Evolutionary conservation across 2,113 vertebrate species (phyloP).

Genomic region (Alligator sinensis): DNA sequence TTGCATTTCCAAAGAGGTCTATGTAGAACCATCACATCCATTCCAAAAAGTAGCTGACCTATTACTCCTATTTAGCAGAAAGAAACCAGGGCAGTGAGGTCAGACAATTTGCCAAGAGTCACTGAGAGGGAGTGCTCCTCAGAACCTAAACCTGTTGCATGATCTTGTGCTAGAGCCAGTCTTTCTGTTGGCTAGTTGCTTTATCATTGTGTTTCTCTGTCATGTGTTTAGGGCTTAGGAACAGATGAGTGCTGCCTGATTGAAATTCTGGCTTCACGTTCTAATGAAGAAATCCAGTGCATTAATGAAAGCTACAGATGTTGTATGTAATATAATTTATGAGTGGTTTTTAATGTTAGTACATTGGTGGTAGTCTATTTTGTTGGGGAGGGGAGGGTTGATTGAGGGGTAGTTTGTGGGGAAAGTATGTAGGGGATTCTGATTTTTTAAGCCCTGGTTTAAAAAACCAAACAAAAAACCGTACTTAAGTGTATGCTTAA

Average conservation of each 20-base stretch:
- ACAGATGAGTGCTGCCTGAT: conserved; percentile 95
- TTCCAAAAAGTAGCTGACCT: background rate
- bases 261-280: conserved; percentile 94
- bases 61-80: background rate
- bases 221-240: conserved; percentile 86
- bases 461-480: background rate
- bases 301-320: conserved; percentile 84
- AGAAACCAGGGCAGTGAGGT: background rate
- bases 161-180: background rate
- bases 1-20: too few species aligned
- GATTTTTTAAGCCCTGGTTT: background rate
- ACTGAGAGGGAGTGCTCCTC: background rate
- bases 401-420: too few species aligned
- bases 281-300: conserved; percentile 80
- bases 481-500: background rate
- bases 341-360: accelerated
- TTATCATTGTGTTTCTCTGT: background rate
- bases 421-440: background rate
- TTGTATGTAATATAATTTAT: conserved; percentile 71
- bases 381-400: background rate
- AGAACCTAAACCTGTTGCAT: background rate
- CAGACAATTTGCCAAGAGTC: too few species aligned
- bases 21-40: too few species aligned
- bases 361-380: background rate
- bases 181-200: background rate